Percentiles rank a stretch among this genome's conserved stretches.
phyloP scores from a whole-genome alignment of 2,113 vertebrate genomes.

The Ptilorrhoa leucosticta region DNA sequence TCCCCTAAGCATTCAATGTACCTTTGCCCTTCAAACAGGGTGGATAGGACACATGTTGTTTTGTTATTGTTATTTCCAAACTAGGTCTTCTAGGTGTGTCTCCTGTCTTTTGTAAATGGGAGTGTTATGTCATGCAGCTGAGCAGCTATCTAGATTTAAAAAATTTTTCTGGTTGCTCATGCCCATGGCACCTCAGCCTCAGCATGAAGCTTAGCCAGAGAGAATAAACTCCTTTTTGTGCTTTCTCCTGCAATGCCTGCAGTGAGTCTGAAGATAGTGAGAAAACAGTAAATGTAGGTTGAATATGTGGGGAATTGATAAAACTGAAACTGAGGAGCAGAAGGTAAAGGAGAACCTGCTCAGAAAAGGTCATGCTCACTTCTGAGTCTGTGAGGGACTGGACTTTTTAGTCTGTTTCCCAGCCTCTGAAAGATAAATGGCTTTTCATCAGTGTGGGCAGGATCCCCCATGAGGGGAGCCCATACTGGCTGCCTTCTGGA shows the following conservation, averaged over 20 bases:
- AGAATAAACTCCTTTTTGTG: not conserved
- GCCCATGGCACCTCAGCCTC: not conserved
- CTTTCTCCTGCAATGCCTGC: not conserved
- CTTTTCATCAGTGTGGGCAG: not conserved
- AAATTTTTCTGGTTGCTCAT: not conserved
- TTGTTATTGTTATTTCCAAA: conserved; percentile 23
- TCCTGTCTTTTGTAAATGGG: not conserved
- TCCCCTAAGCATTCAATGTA: not conserved
- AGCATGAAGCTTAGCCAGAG: not conserved
- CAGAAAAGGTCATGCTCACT: not conserved
- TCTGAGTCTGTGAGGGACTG: not conserved
- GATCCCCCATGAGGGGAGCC: not conserved
- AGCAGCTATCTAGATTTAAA: not conserved
- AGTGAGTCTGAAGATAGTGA: not conserved
- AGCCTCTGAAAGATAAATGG: not conserved
- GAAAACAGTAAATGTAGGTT: not conserved
- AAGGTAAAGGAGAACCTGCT: not conserved
- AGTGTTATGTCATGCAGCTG: not conserved
- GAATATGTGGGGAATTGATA: not conserved
- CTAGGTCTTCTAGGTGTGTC: conserved; percentile 27
- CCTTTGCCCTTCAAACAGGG: conserved; percentile 1
- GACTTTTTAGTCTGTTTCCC: not conserved
- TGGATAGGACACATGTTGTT: not conserved
- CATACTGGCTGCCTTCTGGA: not conserved
- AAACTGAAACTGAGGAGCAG: not conserved